Evolutionary conservation across 2,797 vertebrate species (phyloP), one percentile per base, ranked within the genome.

Genomic region (Gymnoscopelus microlampas): DNA sequence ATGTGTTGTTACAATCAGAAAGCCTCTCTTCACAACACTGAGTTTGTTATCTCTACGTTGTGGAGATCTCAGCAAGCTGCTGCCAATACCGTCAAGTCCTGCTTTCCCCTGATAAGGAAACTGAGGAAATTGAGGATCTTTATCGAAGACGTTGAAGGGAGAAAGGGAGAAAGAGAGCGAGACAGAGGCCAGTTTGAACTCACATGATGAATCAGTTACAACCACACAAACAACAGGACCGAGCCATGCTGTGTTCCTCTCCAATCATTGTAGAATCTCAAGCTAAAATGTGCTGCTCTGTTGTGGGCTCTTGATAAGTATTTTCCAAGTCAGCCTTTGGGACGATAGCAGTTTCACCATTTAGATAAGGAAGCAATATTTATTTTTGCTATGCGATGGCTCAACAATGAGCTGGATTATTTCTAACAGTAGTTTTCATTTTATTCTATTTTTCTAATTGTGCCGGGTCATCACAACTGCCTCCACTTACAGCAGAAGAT

Each of bases 91-190:
- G 63, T 79, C 80, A 86, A 80, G 77, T 79, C 62, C 74, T 71
- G 73, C 72, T 80, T 76, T 13, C 39, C 53, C 51, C 68, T 87
- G 90, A 92, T 92, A 91, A 89, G 82, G 56, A 79, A 44, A 63
- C 71, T 62, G 77, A 63, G 83, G 87, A 88, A 83, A 87, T 76
- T 73, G 72, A 78, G 84, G 87, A 91, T 89, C 80, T 86, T 90
- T 88, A 92, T 84, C 81, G 39, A 61, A 77, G 76, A 74, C 68
- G 57, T 59, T 57, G 44, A 70, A 62, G 53, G 8, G 9, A 44
- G 26, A 64, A 58, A 70, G 39, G 70, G 39, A 44, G 70, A 68
- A 68, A 56, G 26, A 53, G 26, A 44, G 49, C 23, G 53, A 82
- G 77, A 70, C 61, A 47, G 73, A 82, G 57, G 57, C 59, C 64